These are phyloP conservation scores for Tethea ocularis DNA, from an alignment of 2,888 invertebrate genomes.

Conservation along the genomic window DNA sequence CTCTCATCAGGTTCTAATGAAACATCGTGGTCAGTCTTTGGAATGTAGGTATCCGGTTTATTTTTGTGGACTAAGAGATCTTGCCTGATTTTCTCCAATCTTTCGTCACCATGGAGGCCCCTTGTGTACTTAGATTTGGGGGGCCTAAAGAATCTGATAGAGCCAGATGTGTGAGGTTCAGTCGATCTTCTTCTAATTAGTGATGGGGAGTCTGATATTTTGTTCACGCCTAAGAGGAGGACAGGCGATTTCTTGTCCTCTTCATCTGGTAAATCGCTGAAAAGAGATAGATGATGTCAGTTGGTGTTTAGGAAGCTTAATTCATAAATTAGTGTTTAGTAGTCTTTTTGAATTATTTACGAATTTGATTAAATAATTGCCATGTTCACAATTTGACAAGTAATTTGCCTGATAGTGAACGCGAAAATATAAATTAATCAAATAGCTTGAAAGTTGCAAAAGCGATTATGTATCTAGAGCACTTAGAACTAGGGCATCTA, in stretches of 20 bases:
- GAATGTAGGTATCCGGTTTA: slow-evolving; percentile 73
- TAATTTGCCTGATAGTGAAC: not conserved
- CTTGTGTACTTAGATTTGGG: slow-evolving; percentile 76
- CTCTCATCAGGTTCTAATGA: slow-evolving; percentile 64
- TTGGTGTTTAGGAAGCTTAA: not conserved
- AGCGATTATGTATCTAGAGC: not conserved
- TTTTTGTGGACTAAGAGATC: slow-evolving; percentile 74
- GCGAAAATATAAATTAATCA: not conserved
- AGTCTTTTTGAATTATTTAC: not conserved
- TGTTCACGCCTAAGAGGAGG: slow-evolving; percentile 85
- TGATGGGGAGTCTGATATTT: slow-evolving; percentile 76
- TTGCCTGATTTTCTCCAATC: slow-evolving; percentile 75
- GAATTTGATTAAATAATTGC: not conserved
- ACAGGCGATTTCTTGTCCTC: slow-evolving; percentile 84
- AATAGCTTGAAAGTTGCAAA: not conserved
- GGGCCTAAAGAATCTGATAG: slow-evolving; percentile 74
- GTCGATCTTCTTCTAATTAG: slow-evolving; percentile 70
- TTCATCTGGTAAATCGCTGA: slow-evolving; percentile 85
- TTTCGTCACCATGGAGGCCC: slow-evolving; percentile 74
- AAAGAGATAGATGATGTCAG: slow-evolving; percentile 39
- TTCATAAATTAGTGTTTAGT: too few species aligned
- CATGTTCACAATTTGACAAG: not conserved
- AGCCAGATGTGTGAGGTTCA: slow-evolving; percentile 67
- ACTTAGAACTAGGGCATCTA: not conserved
- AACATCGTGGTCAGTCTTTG: slow-evolving; percentile 61